These are phyloP conservation scores for Aphyosemion australe DNA, from an alignment of 2,113 vertebrate genomes.

Conservation along the genomic window DNA sequence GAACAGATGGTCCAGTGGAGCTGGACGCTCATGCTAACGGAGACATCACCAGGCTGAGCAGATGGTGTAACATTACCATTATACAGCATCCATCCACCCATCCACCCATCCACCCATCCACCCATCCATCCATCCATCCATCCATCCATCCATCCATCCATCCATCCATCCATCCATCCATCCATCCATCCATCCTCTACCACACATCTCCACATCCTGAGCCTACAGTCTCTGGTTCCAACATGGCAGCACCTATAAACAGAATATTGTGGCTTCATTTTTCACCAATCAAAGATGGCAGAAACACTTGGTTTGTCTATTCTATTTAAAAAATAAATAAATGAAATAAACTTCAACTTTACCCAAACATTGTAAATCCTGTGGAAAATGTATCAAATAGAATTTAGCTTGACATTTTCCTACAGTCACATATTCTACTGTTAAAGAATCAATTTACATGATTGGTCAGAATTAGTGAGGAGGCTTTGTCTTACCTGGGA, in stretches of 20 bases:
- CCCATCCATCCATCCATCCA: background rate
- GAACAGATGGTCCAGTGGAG: slow-evolving; percentile 62
- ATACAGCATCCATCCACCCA: slow-evolving; percentile 41
- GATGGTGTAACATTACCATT: slow-evolving; percentile 72
- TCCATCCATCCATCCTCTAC: background rate
- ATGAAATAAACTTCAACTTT: background rate
- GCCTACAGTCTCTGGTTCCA: too few relatives aligned
- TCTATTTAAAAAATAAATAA: too few relatives aligned
- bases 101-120: background rate
- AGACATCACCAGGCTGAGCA: slow-evolving; percentile 57
- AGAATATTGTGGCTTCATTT: too few relatives aligned
- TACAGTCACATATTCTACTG: background rate
- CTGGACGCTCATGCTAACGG: slow-evolving; percentile 48
- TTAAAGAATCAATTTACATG: background rate
- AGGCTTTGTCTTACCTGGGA: background rate
- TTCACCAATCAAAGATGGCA: too few relatives aligned
- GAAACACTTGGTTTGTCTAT: too few relatives aligned
- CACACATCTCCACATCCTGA: too few relatives aligned
- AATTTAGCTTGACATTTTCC: background rate
- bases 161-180: background rate
- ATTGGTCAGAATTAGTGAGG: background rate
- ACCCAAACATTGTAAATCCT: background rate
- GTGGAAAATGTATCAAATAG: background rate
- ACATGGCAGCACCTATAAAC: too few relatives aligned
- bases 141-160: background rate